Base-by-base conservation (phyloP, 1,140 invertebrate species). In the Luehdorfia chinensis region DNA sequence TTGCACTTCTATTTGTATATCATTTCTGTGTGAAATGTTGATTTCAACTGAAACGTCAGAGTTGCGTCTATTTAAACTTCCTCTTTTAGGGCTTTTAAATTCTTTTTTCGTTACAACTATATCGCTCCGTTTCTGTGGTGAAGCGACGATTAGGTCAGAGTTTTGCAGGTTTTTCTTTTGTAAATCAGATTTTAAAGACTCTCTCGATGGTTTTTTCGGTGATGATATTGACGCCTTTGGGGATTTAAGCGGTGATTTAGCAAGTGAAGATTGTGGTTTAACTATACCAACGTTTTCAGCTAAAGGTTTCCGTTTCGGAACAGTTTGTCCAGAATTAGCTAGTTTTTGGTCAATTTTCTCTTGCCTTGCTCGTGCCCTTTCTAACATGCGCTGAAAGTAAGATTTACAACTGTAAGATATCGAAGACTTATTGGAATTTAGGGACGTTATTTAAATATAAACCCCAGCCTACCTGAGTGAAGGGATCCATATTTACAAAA, bases 331-430 rank as follows among this genome's bases (percentile, higher is more conserved):
- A 0, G 78, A 75, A 53, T 71, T 81, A 13, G 79, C 81, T 3
- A 87, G 55, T 70, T 87, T 88, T 46, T 83, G 73, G 39, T 88
- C 84, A 14, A 88, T 83, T 69, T 87, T 88, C 59, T 88, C 87
- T 47, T 84, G 80, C 48, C 87, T 74, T 12, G 84, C 74, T 25
- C 79, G 64, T 31, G 87, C 87, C 34, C 87, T 63, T 55, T 88
- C 86, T 48, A 88, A 73, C 84, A 88, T 87, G 28, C 87, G 74
- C 87, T 88, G 68, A 18, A 86, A 72, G 55, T 31, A 44, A 16
- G 50, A 33, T 36, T 43, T 16, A 33, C 34, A 49, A 36, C 51
- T 6, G 12, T 28, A 30, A 28, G 25, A 14, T 33, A 31, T 9
- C n/a, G 27, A 32, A 15, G 18, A 39, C 11, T 16, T 6, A 15